These are phyloP conservation scores for Ceuthmochares aereus DNA, from an alignment of 2,113 vertebrate species.

Conservation along the genomic window DNA sequence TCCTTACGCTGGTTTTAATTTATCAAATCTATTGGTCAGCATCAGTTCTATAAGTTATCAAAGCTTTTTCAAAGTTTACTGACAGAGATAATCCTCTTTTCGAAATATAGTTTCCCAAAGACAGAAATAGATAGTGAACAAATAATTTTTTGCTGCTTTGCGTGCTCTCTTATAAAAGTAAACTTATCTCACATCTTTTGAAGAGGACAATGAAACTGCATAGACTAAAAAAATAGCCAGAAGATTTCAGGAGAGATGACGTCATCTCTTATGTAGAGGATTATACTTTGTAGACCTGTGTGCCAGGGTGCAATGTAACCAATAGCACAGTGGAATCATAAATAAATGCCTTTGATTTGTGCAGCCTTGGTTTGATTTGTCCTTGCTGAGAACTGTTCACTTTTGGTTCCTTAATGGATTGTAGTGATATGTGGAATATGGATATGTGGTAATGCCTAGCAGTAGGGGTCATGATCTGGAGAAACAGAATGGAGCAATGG, in stretches of 20 bases:
- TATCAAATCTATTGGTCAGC: neutral
- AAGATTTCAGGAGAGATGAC: neutral
- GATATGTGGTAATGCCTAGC: neutral
- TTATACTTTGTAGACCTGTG: neutral
- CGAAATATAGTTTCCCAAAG: neutral
- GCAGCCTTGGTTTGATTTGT: neutral
- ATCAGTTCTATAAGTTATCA: neutral
- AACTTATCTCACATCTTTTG: neutral
- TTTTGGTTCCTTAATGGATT: neutral
- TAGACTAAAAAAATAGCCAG: neutral
- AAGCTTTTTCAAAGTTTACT: neutral
- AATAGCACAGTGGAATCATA: neutral
- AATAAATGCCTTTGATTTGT: neutral
- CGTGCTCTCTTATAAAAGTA: neutral
- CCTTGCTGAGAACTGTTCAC: neutral
- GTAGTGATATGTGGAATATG: neutral
- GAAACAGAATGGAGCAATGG: neutral
- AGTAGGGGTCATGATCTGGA: neutral
- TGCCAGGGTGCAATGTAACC: neutral
- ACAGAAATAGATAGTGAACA: neutral
- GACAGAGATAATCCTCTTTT: neutral
- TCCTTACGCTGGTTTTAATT: neutral
- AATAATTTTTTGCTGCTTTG: neutral
- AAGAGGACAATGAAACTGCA: neutral
- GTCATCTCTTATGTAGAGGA: neutral